Percentiles rank a stretch among this genome's conserved stretches.
These are phyloP conservation scores for Hymenopus coronatus DNA, from an alignment of 2,888 invertebrate genomes.

Conservation along the genomic window DNA sequence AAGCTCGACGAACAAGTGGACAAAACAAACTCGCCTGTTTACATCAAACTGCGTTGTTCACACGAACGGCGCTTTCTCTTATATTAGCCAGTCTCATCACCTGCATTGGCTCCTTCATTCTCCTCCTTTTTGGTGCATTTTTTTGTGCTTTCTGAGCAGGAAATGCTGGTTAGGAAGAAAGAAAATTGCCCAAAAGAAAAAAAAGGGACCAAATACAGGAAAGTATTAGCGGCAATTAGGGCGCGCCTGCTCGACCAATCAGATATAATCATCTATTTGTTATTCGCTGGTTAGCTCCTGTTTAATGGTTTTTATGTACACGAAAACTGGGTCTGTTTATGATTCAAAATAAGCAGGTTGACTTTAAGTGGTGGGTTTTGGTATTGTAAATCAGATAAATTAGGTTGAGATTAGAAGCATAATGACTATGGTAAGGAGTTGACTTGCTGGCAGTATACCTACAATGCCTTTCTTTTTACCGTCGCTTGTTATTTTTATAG, in stretches of 20 bases:
- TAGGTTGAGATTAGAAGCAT: not conserved
- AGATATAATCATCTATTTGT: not conserved
- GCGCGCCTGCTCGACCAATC: not conserved
- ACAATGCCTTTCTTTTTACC: not conserved
- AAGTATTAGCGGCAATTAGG: not conserved
- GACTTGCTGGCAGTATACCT: not conserved
- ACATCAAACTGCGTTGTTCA: not conserved
- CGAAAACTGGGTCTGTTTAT: not conserved
- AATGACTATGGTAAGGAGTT: not conserved
- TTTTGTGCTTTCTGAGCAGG: not conserved
- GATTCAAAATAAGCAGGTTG: not conserved
- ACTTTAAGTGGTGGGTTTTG: not conserved
- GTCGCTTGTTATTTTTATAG: not conserved
- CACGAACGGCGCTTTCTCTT: not conserved
- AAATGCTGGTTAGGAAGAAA: not conserved
- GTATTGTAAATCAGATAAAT: not conserved
- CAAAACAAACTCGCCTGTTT: too few relatives aligned
- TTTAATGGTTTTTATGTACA: not conserved
- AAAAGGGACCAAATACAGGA: not conserved
- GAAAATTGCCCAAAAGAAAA: not conserved
- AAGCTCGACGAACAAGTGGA: too few relatives aligned
- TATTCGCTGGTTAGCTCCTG: not conserved
- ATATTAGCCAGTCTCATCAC: not conserved
- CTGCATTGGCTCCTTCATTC: not conserved
- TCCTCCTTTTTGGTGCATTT: not conserved